These are phyloP conservation scores for Phrynosoma blainvillii DNA, from an alignment of 2,113 vertebrate genomes.

Conservation along the genomic window DNA sequence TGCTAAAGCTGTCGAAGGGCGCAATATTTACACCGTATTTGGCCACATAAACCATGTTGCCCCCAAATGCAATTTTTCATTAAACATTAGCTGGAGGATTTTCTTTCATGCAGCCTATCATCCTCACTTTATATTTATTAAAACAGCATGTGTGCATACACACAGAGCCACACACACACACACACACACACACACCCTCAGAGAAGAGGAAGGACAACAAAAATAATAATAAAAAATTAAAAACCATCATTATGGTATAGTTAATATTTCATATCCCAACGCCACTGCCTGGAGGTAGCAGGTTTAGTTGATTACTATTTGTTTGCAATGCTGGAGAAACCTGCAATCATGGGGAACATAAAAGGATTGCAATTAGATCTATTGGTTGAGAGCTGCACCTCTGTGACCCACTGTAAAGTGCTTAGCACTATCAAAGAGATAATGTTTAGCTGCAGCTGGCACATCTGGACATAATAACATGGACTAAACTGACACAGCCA, in stretches of 20 bases:
- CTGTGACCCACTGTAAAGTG: conserved; percentile 86
- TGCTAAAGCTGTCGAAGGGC: conserved; percentile 75
- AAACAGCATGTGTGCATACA: background rate
- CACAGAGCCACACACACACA: background rate
- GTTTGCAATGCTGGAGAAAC: conserved; percentile 89
- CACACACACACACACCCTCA: background rate
- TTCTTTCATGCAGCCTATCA: conserved; percentile 66
- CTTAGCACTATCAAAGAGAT: conserved; percentile 87
- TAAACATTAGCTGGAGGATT: conserved; percentile 76
- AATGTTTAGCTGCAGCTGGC: conserved; percentile 82
- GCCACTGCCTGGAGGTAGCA: conserved; percentile 83
- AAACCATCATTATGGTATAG: conserved; percentile 83
- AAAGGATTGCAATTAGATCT: conserved; percentile 92
- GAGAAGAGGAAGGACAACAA: conserved; percentile 5
- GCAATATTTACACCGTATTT: conserved; percentile 81
- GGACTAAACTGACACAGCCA: conserved; percentile 78
- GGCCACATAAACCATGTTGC: conserved; percentile 79
- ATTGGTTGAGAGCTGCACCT: conserved; percentile 90
- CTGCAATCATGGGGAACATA: conserved; percentile 90
- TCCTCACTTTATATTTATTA: conserved; percentile 5
- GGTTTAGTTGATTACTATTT: conserved; percentile 91
- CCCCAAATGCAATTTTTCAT: conserved; percentile 78
- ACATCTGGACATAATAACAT: conserved; percentile 84
- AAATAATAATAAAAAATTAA: conserved; percentile 74
- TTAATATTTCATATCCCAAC: conserved; percentile 86